Conservation (phyloP, 2,113 vertebrate species). For the Strix aluco region DNA sequence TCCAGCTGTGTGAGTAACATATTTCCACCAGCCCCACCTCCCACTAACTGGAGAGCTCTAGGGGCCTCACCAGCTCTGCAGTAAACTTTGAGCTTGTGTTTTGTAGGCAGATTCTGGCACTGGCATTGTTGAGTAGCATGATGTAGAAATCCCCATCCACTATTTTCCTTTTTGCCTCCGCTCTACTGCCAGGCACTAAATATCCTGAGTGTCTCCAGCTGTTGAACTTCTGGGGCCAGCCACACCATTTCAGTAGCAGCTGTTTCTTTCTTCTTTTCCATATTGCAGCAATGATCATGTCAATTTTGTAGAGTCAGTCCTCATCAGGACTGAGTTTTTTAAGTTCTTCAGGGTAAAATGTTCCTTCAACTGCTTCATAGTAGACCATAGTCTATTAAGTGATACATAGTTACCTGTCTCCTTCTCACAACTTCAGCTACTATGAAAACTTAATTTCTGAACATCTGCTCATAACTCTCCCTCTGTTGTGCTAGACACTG, state of each 20-base stretch:
- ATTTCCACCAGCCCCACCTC: background rate
- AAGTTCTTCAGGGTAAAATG: background rate
- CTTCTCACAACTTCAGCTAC: background rate
- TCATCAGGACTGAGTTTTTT: background rate
- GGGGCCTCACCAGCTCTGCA: background rate
- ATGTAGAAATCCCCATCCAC: background rate
- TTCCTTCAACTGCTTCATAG: background rate
- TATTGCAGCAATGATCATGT: background rate
- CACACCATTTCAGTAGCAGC: background rate
- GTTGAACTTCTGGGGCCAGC: background rate
- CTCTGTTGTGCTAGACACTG: background rate
- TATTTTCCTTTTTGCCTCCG: background rate
- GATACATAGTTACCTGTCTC: background rate
- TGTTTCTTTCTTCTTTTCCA: background rate
- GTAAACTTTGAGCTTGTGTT: background rate
- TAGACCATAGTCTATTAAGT: background rate
- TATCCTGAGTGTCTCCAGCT: background rate
- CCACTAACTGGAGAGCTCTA: background rate
- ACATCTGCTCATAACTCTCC: background rate
- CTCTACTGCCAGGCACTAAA: background rate
- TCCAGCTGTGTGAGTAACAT: background rate
- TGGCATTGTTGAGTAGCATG: background rate
- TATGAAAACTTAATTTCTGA: background rate
- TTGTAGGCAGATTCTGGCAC: background rate
- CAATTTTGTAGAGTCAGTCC: background rate